Conservation (phyloP, 1,140 invertebrate genomes). For the Orius insidiosus region DNA sequence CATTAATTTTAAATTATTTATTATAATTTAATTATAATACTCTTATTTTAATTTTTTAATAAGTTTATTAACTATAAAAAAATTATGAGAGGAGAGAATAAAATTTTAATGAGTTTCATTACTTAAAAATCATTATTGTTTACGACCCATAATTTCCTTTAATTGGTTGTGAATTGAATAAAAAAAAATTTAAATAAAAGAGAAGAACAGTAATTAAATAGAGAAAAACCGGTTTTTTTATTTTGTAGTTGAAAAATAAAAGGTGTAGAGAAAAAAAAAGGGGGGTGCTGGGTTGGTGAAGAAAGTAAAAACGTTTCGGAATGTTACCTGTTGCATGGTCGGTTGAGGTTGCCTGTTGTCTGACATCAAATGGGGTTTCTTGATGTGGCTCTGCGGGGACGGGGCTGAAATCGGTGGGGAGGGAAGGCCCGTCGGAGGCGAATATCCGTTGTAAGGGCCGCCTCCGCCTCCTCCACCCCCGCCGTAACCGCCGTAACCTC, state of each 20-base stretch:
- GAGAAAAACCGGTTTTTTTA: constrained; percentile 1
- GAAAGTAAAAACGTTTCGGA: constrained; percentile 17
- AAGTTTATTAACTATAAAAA: no score
- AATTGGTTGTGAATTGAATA: no score
- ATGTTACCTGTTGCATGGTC: constrained; percentile 24
- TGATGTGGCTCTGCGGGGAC: constrained; percentile 20
- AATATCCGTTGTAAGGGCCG: constrained; percentile 37
- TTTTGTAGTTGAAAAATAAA: constrained; percentile 11
- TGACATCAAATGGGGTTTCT: constrained; percentile 19
- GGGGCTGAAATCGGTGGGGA: constrained; percentile 26
- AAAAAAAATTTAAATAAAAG: no score
- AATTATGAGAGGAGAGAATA: no score
- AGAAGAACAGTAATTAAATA: no score
- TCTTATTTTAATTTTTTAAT: no score
- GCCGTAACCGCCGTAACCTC: constrained; percentile 33
- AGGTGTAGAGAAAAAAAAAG: constrained; percentile 9
- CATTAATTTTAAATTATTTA: no score
- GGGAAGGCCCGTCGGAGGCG: constrained; percentile 34
- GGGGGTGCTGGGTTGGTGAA: background rate
- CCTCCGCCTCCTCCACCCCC: constrained; percentile 23
- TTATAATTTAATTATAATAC: no score
- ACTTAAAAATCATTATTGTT: no score
- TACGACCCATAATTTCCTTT: no score
- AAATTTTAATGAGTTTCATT: no score
- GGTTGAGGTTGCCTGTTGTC: constrained; percentile 21